Evolutionary conservation across 2,797 vertebrate genomes (phyloP).

Genomic region (Pygocentrus nattereri): DNA sequence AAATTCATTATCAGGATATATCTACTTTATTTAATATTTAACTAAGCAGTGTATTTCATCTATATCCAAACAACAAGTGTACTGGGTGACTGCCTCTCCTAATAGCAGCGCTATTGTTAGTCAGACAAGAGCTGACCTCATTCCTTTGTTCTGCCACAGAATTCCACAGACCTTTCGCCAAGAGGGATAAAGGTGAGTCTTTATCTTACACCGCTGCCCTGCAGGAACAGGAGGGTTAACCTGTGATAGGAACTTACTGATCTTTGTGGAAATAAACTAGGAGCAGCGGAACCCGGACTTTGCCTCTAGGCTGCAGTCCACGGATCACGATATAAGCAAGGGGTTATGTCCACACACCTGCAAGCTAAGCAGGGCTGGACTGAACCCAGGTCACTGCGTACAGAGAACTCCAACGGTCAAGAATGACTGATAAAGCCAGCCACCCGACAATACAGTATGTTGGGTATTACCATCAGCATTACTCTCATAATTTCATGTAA

Average conservation of each 20-base stretch:
- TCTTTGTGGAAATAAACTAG: constrained; percentile 39
- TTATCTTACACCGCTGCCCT: constrained; percentile 29
- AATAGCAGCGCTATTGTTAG: constrained; percentile 20
- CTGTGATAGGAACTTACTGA: constrained; percentile 43
- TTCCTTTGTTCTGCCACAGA: neutral
- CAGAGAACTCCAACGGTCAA: constrained; percentile 61
- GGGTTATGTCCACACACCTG: constrained; percentile 37
- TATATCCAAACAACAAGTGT: neutral
- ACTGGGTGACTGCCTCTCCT: neutral
- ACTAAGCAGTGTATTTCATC: neutral
- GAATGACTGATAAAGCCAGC: neutral
- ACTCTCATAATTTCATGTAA: neutral
- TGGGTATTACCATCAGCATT: neutral
- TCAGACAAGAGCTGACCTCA: constrained; percentile 3
- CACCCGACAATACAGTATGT: neutral
- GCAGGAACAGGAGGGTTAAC: constrained; percentile 42
- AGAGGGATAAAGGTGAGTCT: constrained; percentile 38
- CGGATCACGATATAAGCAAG: constrained; percentile 27
- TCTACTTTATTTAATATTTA: neutral
- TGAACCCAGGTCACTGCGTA: neutral
- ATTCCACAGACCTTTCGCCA: constrained; percentile 23
- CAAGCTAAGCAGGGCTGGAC: constrained; percentile 10
- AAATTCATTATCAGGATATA: neutral
- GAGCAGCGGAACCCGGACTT: constrained; percentile 44
- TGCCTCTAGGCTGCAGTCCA: constrained; percentile 16